A percentile compares a stretch with the other conserved stretches of the same genome.
phyloP scores from a whole-genome alignment of 1,140 invertebrate species.

The Portunus trituberculatus region DNA sequence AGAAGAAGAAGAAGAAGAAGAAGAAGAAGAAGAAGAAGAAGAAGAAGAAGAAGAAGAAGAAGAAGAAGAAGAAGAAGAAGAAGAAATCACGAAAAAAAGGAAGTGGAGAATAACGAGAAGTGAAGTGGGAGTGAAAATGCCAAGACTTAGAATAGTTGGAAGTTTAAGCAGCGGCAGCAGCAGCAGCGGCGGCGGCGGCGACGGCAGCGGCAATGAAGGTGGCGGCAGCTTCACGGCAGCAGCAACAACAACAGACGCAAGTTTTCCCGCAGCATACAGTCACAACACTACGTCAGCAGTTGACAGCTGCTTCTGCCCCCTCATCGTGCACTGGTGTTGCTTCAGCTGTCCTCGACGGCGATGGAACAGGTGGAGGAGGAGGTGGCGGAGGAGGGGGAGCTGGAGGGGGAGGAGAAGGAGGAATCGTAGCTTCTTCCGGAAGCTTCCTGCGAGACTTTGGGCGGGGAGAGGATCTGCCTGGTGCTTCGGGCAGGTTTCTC shows the following conservation, averaged over 20 bases:
- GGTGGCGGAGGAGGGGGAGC: not conserved
- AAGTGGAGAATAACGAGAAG: not conserved
- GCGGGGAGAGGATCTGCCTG: not conserved
- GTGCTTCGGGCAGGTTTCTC: conserved; percentile 49
- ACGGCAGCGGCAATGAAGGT: no score
- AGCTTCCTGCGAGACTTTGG: not conserved
- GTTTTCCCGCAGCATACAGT: no score
- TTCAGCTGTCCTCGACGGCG: no score
- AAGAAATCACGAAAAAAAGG: not conserved
- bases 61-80: not conserved
- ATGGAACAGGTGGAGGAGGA: not conserved
- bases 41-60: not conserved
- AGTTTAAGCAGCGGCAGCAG: no score
- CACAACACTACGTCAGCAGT: not conserved
- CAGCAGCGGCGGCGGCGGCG: no score
- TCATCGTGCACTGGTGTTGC: not conserved
- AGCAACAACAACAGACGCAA: no score
- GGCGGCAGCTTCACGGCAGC: not conserved
- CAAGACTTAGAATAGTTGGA: not conserved
- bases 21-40: not conserved
- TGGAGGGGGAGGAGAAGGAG: not conserved
- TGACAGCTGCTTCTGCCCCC: not conserved
- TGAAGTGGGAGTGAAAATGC: not conserved
- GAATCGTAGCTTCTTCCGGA: not conserved
- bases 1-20: not conserved